Evolutionary conservation across 2,797 vertebrate genomes (phyloP), one percentile per base, ranked within the genome.

Genomic region (Amniataba percoides): DNA sequence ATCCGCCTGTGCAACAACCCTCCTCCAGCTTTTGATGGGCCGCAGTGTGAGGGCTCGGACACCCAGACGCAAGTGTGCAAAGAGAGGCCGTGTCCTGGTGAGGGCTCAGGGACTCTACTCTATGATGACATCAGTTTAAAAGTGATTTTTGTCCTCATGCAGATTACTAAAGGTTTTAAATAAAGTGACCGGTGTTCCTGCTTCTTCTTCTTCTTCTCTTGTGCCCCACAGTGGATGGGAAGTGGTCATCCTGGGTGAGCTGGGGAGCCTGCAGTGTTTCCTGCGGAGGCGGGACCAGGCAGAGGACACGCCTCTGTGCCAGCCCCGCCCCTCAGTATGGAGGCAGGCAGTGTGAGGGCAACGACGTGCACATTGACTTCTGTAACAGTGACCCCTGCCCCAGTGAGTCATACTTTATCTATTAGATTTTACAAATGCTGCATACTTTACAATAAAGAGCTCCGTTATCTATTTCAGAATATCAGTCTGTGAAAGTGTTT

Each of bases 301-400:
- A 98, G 90, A 96, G 97, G 79, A 96, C 93, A 0, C 96, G 98
- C 25, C 92, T 94, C 61, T 99, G 98, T 83, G 95, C 97, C 1
- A 96, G 95, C 79, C 98, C 98, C 0, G 62, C 90, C 19, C 97
- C 98, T 0, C 95, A 95, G 72, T 89, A 98, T 0, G 96, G 97
- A 2, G 98, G 98, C 36, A 94, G 92, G 78, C 94, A 89, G 67
- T 99, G 98, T 66, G 97, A 98, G 88, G 98, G 98, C 42, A 97
- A 89, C 0, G 96, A 97, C 3, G 49, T 97, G 23, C 97, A 98
- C 53, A 93, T 95, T 7, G 98, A 99, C 86, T 97, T 98, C 92
- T 99, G 98, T 87, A 98, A 99, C 93, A 97, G 85, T 1, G 97
- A 99, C 69, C 96, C 95, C 36, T 99, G 98, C 78, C 98, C 98